Evolutionary conservation across 1,140 invertebrate genomes (phyloP).

Genomic region (Temnothorax nylanderi): DNA sequence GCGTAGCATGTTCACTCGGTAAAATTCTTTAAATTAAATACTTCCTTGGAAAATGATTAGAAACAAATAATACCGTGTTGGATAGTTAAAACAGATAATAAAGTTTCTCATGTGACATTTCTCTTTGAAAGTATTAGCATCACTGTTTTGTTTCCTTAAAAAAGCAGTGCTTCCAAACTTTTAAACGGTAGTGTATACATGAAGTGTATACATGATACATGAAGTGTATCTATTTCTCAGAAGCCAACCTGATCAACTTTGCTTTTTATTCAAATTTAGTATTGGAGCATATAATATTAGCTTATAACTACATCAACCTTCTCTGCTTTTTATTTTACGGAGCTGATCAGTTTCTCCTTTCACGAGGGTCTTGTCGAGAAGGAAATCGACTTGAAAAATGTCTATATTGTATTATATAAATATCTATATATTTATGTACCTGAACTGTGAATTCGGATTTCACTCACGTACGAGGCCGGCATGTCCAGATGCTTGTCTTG

Average conservation of each 20-base stretch:
- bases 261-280: background rate
- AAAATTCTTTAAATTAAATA: too few species aligned
- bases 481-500: constrained; percentile 92
- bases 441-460: constrained; percentile 88
- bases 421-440: constrained; percentile 82
- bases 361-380: background rate
- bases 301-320: background rate
- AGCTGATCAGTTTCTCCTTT: background rate
- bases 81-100: too few species aligned
- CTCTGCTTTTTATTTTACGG: background rate
- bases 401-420: too few species aligned
- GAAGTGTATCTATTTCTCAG: background rate
- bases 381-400: background rate
- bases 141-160: too few species aligned
- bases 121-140: too few species aligned
- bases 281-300: background rate
- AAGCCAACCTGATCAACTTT: background rate
- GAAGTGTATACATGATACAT: too few species aligned
- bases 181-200: too few species aligned
- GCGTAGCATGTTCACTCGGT: too few species aligned
- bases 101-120: too few species aligned
- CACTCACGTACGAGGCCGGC: constrained; percentile 92
- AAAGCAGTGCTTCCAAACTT: too few species aligned
- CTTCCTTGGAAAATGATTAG: too few species aligned
- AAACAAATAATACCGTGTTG: too few species aligned